Conservation (phyloP, 2,888 invertebrate genomes). For the Diabrotica balteata region DNA sequence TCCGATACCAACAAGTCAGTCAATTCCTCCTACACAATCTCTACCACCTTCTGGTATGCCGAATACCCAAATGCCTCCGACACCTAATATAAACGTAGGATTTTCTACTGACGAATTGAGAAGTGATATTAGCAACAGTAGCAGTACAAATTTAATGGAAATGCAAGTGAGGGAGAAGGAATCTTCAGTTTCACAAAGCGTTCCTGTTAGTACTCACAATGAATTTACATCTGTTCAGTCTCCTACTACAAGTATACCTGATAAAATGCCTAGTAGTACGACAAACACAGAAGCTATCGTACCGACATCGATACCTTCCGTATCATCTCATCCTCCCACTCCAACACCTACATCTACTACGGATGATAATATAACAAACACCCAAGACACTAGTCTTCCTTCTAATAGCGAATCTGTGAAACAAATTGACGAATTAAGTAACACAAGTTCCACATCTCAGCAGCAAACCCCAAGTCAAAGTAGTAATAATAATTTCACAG, state of each 20-base stretch:
- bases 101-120: slow-evolving; percentile 55
- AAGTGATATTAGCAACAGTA: slow-evolving; percentile 48
- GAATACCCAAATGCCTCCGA: slow-evolving; percentile 47
- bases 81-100: slow-evolving; percentile 48
- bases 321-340: slow-evolving; percentile 58
- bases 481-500: slow-evolving; percentile 55
- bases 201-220: slow-evolving; percentile 43
- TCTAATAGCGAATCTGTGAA: slow-evolving; percentile 53
- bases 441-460: slow-evolving; percentile 56
- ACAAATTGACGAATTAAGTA: slow-evolving; percentile 53
- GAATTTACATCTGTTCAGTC: slow-evolving; percentile 53
- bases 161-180: slow-evolving; percentile 45
- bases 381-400: slow-evolving; percentile 57
- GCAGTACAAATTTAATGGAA: slow-evolving; percentile 45
- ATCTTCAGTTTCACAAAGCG: slow-evolving; percentile 47
- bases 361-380: slow-evolving; percentile 56
- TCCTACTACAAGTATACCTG: slow-evolving; percentile 56
- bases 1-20: slow-evolving; percentile 52
- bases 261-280: slow-evolving; percentile 58
- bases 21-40: slow-evolving; percentile 55
- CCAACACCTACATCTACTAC: slow-evolving; percentile 60
- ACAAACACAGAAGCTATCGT: slow-evolving; percentile 53
- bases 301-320: slow-evolving; percentile 49
- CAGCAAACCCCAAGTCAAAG: slow-evolving; percentile 60
- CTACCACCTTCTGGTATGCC: slow-evolving; percentile 51